phyloP scores from a whole-genome alignment of 2,113 vertebrate genomes.

The Protobothrops flavoviridis region DNA sequence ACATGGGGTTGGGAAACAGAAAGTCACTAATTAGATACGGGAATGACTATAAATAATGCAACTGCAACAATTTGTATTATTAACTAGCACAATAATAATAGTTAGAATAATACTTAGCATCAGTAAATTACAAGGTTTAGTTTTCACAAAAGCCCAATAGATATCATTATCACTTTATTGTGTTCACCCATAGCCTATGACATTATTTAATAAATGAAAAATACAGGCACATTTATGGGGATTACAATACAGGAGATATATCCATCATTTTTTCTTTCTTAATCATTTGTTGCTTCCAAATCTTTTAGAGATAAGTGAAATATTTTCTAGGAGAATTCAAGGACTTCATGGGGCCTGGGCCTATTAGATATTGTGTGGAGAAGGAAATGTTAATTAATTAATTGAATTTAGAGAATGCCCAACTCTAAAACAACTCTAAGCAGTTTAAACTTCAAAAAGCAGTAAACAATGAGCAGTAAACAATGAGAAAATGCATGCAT shows the following conservation, averaged over 20 bases:
- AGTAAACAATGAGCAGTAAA: not conserved
- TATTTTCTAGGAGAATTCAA: not conserved
- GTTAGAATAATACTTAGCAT: conserved; percentile 7
- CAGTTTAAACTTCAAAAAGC: not conserved
- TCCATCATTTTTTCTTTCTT: not conserved
- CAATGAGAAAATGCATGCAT: not conserved
- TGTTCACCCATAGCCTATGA: not conserved
- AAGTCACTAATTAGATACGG: conserved; percentile 9
- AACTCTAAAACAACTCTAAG: not conserved
- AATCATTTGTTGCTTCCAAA: not conserved
- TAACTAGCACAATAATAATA: conserved; percentile 22
- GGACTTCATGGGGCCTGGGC: not conserved
- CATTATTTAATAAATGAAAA: not conserved
- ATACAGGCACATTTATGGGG: not conserved
- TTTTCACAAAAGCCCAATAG: conserved; percentile 22
- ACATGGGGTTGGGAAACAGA: not conserved
- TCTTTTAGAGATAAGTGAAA: not conserved
- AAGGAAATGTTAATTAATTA: not conserved
- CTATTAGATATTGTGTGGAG: not conserved
- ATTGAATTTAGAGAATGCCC: not conserved
- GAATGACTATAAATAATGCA: not conserved
- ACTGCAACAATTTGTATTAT: conserved; percentile 11
- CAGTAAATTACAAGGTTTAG: not conserved
- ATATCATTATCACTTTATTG: not conserved
- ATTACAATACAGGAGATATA: not conserved